Percentiles rank a stretch among this genome's conserved stretches.
Conservation (phyloP, 2,113 vertebrate species). For the Perognathus longimembris region DNA sequence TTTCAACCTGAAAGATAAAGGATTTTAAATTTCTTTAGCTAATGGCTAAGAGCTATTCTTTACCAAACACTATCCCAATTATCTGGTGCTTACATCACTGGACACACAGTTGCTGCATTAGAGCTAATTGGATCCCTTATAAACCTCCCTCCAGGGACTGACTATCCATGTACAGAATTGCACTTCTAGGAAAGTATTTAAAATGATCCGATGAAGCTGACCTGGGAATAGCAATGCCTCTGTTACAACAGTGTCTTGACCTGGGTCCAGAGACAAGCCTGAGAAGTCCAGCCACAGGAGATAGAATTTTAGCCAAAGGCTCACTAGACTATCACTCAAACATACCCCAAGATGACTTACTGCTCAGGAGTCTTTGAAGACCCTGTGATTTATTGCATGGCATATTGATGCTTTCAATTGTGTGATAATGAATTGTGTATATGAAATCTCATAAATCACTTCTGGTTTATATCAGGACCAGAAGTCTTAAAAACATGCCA, state of each 20-base stretch:
- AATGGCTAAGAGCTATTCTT: slow-evolving; percentile 19
- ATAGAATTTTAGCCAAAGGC: not conserved
- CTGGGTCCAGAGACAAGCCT: not conserved
- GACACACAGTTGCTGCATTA: not conserved
- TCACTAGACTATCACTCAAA: not conserved
- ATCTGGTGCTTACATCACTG: slow-evolving; percentile 11
- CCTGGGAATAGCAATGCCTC: not conserved
- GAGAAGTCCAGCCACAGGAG: not conserved
- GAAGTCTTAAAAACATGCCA: slow-evolving; percentile 26
- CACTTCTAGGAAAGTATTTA: slow-evolving; percentile 29
- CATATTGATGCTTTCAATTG: not conserved
- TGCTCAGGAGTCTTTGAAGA: not conserved
- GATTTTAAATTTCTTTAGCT: not conserved
- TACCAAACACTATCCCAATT: slow-evolving; percentile 6
- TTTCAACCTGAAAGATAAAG: slow-evolving; percentile 28
- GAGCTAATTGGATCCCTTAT: slow-evolving; percentile 28
- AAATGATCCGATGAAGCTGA: slow-evolving; percentile 38
- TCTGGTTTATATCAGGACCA: not conserved
- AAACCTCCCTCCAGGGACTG: slow-evolving; percentile 36
- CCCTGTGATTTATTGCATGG: not conserved
- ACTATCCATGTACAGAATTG: not conserved
- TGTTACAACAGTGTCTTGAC: not conserved
- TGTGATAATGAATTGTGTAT: not conserved
- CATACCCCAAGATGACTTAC: not conserved
- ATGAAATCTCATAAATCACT: slow-evolving; percentile 4